phyloP scores from a whole-genome alignment of 2,888 invertebrate genomes.

The Drosophila cognata region DNA sequence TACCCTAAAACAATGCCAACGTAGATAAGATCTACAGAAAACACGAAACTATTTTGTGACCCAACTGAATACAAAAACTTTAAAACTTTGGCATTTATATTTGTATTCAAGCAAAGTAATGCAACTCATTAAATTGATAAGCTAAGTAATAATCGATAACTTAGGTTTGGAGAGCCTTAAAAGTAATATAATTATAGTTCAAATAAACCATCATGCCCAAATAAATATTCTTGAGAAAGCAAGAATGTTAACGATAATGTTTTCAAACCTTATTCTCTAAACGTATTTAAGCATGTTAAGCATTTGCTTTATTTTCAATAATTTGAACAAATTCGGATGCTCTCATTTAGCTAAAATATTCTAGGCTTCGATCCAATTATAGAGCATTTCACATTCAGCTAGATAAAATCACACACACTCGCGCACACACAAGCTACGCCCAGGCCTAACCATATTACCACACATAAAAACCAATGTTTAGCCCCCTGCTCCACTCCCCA shows the following conservation, averaged over 20 bases:
- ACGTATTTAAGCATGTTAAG: background rate
- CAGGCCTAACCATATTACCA: slow-evolving; percentile 40
- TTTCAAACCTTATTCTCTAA: background rate
- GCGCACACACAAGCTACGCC: slow-evolving; percentile 35
- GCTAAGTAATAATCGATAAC: background rate
- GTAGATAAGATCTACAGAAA: slow-evolving; percentile 19
- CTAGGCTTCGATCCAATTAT: background rate
- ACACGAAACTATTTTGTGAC: slow-evolving; percentile 8
- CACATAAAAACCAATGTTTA: slow-evolving; percentile 42
- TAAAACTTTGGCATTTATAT: background rate
- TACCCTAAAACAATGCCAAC: slow-evolving; percentile 27
- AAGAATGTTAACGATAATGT: background rate
- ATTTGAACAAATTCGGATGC: background rate
- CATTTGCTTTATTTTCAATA: background rate
- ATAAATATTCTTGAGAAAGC: background rate
- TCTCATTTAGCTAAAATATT: background rate
- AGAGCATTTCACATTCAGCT: slow-evolving; percentile 31
- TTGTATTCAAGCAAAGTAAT: background rate
- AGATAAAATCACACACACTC: slow-evolving; percentile 20
- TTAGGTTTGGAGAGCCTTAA: background rate
- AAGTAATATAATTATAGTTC: background rate
- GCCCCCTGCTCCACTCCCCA: background rate
- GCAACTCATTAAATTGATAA: background rate
- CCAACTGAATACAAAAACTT: background rate
- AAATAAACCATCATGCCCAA: background rate